A percentile compares a stretch with the other conserved stretches of the same genome.
These are phyloP conservation scores for Drosophila rhopaloa DNA, from an alignment of 1,140 invertebrate species.

Conservation along the genomic window DNA sequence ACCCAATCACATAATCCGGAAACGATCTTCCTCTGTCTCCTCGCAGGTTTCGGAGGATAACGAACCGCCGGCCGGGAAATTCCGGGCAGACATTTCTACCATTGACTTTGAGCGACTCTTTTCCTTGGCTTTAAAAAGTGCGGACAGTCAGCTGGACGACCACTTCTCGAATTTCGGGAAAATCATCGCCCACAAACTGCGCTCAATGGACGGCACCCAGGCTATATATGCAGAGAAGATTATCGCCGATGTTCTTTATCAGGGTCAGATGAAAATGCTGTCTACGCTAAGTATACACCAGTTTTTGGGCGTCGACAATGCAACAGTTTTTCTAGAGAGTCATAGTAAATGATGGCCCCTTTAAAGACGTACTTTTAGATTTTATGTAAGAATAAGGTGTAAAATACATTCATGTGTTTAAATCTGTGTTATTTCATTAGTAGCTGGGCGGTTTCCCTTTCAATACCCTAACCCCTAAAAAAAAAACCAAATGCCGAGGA, in stretches of 20 bases:
- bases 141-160: slow-evolving; percentile 74
- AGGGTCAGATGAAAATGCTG: slow-evolving; percentile 85
- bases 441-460: too few species aligned
- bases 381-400: slow-evolving; percentile 62
- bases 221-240: slow-evolving; percentile 84
- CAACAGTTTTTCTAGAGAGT: slow-evolving; percentile 70
- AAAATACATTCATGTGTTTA: slow-evolving; percentile 54
- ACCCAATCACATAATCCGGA: slow-evolving; percentile 46
- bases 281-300: slow-evolving; percentile 74
- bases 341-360: slow-evolving; percentile 65
- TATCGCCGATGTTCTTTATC: slow-evolving; percentile 84
- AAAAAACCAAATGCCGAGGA: background rate
- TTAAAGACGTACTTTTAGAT: slow-evolving; percentile 40
- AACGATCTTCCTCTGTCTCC: slow-evolving; percentile 71
- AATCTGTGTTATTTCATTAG: slow-evolving; percentile 1
- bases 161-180: slow-evolving; percentile 84
- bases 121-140: slow-evolving; percentile 70
- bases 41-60: slow-evolving; percentile 72
- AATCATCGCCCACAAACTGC: slow-evolving; percentile 84
- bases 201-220: slow-evolving; percentile 83
- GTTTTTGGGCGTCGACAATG: slow-evolving; percentile 73
- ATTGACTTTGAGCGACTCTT: slow-evolving; percentile 75
- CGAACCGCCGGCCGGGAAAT: slow-evolving; percentile 53
- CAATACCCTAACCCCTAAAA: too few species aligned
- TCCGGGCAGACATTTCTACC: slow-evolving; percentile 65